Base-by-base conservation (phyloP, 2,888 invertebrate genomes). In the Leptopilina myrica region DNA sequence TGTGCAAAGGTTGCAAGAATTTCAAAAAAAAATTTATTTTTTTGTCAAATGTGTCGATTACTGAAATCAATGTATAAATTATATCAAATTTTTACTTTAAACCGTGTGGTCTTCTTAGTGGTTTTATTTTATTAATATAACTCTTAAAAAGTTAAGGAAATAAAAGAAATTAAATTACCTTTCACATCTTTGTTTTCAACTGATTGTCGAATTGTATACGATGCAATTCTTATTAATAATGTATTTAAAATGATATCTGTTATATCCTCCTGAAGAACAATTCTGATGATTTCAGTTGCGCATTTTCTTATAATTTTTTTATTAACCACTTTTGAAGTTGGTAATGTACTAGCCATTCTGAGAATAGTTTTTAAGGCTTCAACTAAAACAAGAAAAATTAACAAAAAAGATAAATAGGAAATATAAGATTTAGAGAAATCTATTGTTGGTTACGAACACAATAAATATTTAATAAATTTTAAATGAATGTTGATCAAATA, bases 161-260 rank as follows among this genome's bases (percentile, higher is more conserved):
- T 26, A 14, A 64, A 0, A 12, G 9, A n/a, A 56, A 11, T 2
- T 4, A 49, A 73, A 56, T 5, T 73, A 73, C 73, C 73, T 73
- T 56, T 59, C 1, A 8, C 9, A 73, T 73, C 33, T n/a, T 73
- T 40, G 14, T 5, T 40, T 2, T 33, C 40, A 8, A n/a, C 73
- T n/a, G 73, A 73, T 56, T 73, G 73, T 11, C 56, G 53, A 56
- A 73, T 33, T 40, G 26, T n/a, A 73, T n/a, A 73, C 26, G 56
- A 26, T 33, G 73, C 56, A 40, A n/a, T 33, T 56, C 14, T 73
- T 8, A 33, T 73, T 9, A 73, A 33, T 11, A 73, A 26, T 40
- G 56, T 73, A 6, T 56, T 73, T 33, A 73, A 11, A 40, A 56
- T 11, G 8, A 40, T 26, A 33, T 59, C 40, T 59, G n/a, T 11